Percentiles rank a stretch among this genome's conserved stretches.
These are phyloP conservation scores for Macaca mulatta DNA, from an alignment of 2,113 vertebrate species.

Conservation along the genomic window DNA sequence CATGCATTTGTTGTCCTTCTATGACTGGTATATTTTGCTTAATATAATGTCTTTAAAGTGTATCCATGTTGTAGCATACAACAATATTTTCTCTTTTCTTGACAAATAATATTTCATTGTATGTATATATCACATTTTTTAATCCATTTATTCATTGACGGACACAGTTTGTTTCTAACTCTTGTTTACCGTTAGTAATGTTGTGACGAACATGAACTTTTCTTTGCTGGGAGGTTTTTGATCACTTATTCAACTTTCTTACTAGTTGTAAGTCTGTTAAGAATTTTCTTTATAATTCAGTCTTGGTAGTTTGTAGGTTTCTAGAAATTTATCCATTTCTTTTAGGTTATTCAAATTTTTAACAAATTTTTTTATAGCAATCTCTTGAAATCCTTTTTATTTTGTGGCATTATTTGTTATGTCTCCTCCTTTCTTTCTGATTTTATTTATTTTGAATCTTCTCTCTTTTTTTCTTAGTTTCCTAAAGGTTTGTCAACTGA, in stretches of 20 bases:
- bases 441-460: neutral
- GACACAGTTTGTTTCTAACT: neutral
- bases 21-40: neutral
- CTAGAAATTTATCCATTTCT: neutral
- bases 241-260: neutral
- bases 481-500: no score
- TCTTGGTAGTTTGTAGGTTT: neutral
- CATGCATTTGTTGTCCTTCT: neutral
- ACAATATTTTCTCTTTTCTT: neutral
- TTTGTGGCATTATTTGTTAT: neutral
- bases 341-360: no score
- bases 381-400: neutral
- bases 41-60: neutral
- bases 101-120: neutral
- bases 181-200: neutral
- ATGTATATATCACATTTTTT: neutral
- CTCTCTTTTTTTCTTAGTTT: neutral
- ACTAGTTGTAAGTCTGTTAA: neutral
- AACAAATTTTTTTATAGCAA: neutral
- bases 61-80: neutral
- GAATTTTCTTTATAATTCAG: neutral
- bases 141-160: neutral
- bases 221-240: neutral
- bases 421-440: neutral
- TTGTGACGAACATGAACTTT: no score